Percentiles rank a stretch among this genome's conserved stretches.
Conservation (phyloP, 2,888 invertebrate species). For the Aspidiotus destructor region DNA sequence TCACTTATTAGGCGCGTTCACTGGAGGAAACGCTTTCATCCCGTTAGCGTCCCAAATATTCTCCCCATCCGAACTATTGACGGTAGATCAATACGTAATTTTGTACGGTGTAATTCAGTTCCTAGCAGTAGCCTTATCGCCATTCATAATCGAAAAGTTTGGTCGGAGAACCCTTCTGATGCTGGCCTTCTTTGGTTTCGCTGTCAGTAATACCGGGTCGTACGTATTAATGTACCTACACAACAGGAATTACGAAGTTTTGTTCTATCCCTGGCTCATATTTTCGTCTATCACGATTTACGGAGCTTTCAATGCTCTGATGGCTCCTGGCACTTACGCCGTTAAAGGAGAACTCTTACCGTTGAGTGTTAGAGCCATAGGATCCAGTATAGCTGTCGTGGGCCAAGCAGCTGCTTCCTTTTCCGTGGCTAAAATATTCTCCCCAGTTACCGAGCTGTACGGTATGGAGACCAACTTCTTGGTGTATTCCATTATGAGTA, state of each 20-base stretch:
- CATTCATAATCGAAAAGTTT: slow-evolving; percentile 4
- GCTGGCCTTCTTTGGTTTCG: background rate
- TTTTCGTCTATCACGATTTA: background rate
- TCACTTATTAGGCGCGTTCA: background rate
- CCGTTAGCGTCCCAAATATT: slow-evolving; percentile 2
- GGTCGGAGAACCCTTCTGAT: slow-evolving; percentile 12
- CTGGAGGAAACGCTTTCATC: background rate
- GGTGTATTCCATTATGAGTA: background rate
- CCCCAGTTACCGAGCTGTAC: background rate
- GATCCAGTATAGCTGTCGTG: background rate
- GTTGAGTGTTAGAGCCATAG: background rate
- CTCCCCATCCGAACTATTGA: background rate
- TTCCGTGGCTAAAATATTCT: background rate
- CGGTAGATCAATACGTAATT: slow-evolving; percentile 5
- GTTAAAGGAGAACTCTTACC: background rate
- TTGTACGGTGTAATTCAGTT: slow-evolving; percentile 9
- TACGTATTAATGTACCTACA: background rate
- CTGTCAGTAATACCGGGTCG: background rate
- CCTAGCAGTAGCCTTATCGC: background rate
- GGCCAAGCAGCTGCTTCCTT: background rate
- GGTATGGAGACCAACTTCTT: slow-evolving; percentile 1
- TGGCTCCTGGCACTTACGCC: background rate
- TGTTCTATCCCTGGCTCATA: background rate
- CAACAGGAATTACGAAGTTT: background rate
- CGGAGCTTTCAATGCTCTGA: background rate